Evolutionary conservation across 2,797 vertebrate genomes (phyloP), one percentile per base, ranked within the genome.

Genomic region (Alcedo quadribrachys): DNA sequence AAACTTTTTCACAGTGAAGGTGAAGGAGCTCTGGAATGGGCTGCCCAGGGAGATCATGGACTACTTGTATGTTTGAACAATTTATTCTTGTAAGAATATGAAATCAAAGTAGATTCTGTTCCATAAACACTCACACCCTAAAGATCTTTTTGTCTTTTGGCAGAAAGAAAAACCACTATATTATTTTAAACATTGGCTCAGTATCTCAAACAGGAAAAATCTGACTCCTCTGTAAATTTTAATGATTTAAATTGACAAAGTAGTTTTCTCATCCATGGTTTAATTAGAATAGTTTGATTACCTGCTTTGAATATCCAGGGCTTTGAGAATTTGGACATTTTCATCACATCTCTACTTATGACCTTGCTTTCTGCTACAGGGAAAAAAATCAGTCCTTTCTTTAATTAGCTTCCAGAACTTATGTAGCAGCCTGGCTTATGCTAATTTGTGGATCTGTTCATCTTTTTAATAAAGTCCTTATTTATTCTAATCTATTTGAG

Each of bases 261-360:
- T 67, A 91, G 81, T 92, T 88, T 91, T 66, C 25, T 61, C 15
- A 60, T 63, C 55, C 37, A 14, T 37, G 55, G 51, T 82, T 82
- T 62, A 87, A 24, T 92, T 67, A 74, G 15, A 83, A 87, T 85
- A 67, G 22, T 91, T 94, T 90, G 27, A 75, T 81, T 86, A 16
- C 35, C 35, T 71, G 21, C 43, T 81, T 69, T 84, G 60, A 83
- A 81, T 75, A 76, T 45, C 17, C 30, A 62, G 25, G 69, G 20
- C 22, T 91, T 81, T 67, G 43, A 66, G 54, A 14, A 57, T 76
- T 73, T 84, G 25, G 14, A 57, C 25, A 18, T 61, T n/a, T 53
- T 83, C 12, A 71, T 62, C 32, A 37, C 1, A 0, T 66, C 32
- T 81, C 22, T 83, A 30, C 20, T 60, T 62, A 33, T 24, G 70